phyloP scores from a whole-genome alignment of 2,113 vertebrate genomes.

The Spea bombifrons region DNA sequence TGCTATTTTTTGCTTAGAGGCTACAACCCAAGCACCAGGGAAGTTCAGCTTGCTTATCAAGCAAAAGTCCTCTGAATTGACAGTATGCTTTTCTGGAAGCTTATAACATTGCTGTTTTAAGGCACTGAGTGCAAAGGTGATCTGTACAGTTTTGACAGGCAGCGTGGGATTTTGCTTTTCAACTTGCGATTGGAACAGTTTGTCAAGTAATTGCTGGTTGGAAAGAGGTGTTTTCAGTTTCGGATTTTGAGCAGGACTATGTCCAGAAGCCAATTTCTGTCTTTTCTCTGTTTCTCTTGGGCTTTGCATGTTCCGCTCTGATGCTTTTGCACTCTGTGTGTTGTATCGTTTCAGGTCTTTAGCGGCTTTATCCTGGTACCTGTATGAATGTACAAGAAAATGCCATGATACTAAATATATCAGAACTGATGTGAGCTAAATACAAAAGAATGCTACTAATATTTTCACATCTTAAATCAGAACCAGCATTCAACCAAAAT shows the following conservation, averaged over 20 bases:
- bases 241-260: slow-evolving; percentile 59
- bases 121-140: slow-evolving; percentile 76
- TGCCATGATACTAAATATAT: no score
- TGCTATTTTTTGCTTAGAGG: slow-evolving; percentile 74
- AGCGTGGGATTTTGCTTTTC: slow-evolving; percentile 68
- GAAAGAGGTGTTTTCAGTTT: slow-evolving; percentile 73
- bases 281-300: slow-evolving; percentile 59
- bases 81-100: slow-evolving; percentile 54
- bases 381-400: slow-evolving; percentile 44
- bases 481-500: no score
- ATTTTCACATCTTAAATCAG: no score
- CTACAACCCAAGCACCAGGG: slow-evolving; percentile 83
- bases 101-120: slow-evolving; percentile 68
- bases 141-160: slow-evolving; percentile 61
- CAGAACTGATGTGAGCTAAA: no score
- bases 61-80: slow-evolving; percentile 61
- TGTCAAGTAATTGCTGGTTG: slow-evolving; percentile 82
- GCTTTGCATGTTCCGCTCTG: slow-evolving; percentile 51
- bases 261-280: slow-evolving; percentile 29
- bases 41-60: slow-evolving; percentile 79
- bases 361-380: slow-evolving; percentile 83
- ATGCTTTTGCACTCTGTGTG: slow-evolving; percentile 67
- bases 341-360: slow-evolving; percentile 76
- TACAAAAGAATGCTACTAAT: no score
- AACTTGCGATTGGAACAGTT: slow-evolving; percentile 71